A percentile compares a stretch with the other conserved stretches of the same genome.
Evolutionary conservation across 2,113 vertebrate genomes (phyloP).

Genomic region (Chloropsis hardwickii): DNA sequence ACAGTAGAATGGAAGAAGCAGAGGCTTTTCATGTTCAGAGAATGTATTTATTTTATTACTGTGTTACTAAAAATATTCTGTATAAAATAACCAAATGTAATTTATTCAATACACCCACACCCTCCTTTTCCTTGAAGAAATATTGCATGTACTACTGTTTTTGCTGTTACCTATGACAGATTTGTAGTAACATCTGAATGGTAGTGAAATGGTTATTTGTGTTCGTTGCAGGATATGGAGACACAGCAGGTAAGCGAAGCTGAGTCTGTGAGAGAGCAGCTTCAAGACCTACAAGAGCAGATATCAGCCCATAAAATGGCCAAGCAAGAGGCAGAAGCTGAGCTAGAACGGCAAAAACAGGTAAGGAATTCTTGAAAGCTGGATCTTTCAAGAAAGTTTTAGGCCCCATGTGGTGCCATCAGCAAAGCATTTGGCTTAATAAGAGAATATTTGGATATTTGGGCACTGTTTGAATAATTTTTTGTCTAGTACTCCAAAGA

Average conservation of each 20-base stretch:
- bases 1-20: background rate
- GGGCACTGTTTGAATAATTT: background rate
- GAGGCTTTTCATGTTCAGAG: background rate
- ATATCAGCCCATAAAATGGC: conserved; percentile 74
- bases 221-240: conserved; percentile 84
- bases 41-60: background rate
- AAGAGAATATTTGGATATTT: background rate
- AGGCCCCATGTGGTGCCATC: background rate
- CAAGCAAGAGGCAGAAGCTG: conserved; percentile 88
- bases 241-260: conserved; percentile 85
- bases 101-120: background rate
- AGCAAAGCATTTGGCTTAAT: background rate
- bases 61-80: background rate
- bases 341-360: conserved; percentile 91
- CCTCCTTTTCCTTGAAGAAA: background rate
- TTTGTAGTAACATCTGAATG: background rate
- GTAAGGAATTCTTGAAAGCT: conserved; percentile 56
- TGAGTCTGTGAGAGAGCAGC: conserved; percentile 87
- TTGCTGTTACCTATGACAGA: background rate
- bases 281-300: conserved; percentile 87
- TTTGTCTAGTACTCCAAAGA: background rate
- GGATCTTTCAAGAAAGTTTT: background rate
- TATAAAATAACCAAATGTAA: background rate
- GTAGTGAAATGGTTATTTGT: background rate
- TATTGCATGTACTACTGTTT: background rate